Evolutionary conservation across 2,797 vertebrate species (phyloP).

Genomic region (Myripristis murdjan): DNA sequence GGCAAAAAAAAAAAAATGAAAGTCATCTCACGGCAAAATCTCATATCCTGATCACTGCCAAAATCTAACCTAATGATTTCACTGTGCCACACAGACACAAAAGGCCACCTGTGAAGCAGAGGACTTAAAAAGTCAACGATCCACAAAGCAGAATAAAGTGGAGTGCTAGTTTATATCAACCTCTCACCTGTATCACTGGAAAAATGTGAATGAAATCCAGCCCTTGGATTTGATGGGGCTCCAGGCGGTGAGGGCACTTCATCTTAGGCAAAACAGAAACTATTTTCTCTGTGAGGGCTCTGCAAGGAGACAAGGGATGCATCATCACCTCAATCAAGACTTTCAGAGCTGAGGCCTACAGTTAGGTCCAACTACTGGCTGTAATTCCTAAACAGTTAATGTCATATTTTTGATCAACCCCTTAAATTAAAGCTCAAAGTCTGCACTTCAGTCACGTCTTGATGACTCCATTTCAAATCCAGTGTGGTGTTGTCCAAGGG

Average conservation of each 20-base stretch:
- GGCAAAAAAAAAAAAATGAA: too few species aligned
- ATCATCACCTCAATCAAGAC: background rate
- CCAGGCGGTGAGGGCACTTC: constrained; percentile 97
- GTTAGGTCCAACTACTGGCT: too few species aligned
- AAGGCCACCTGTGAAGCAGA: background rate
- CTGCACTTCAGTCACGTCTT: too few species aligned
- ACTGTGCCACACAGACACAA: too few species aligned
- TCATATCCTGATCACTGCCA: too few species aligned
- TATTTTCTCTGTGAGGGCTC: constrained; percentile 97
- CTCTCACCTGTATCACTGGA: constrained; percentile 93
- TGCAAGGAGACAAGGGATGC: constrained; percentile 58
- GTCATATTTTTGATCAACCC: too few species aligned
- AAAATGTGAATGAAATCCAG: constrained; percentile 99
- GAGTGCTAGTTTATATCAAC: background rate
- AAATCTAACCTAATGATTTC: too few species aligned
- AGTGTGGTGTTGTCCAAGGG: too few species aligned
- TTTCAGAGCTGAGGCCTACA: background rate
- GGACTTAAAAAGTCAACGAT: background rate
- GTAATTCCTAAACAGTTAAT: too few species aligned
- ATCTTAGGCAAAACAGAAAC: constrained; percentile 97
- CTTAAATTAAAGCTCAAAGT: too few species aligned
- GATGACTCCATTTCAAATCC: too few species aligned
- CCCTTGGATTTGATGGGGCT: constrained; percentile 98
- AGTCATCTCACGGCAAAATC: too few species aligned
- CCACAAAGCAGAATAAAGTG: background rate